Percentiles rank a stretch among this genome's conserved stretches.
phyloP scores from a whole-genome alignment of 1,140 invertebrate species.

The Pantala flavescens region DNA sequence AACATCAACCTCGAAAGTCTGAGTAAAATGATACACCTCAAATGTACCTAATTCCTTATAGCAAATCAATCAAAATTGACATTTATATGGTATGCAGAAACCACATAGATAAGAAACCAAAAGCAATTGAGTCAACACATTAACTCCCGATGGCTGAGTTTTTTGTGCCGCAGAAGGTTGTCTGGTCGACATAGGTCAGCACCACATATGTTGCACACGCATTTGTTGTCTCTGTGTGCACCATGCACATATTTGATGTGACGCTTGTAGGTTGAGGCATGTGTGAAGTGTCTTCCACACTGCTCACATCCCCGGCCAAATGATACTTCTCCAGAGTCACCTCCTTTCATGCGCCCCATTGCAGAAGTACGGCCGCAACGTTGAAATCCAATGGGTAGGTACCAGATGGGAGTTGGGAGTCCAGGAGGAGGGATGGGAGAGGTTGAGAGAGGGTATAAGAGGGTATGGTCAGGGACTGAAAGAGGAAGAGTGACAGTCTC shows the following conservation, averaged over 20 bases:
- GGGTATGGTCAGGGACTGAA: not conserved
- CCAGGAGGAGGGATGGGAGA: not conserved
- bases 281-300: constrained; percentile 12
- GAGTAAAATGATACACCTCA: too few relatives aligned
- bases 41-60: too few relatives aligned
- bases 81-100: not conserved
- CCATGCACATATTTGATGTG: constrained; percentile 14
- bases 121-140: not conserved
- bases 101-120: not conserved
- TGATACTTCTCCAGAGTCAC: not conserved
- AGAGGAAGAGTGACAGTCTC: not conserved
- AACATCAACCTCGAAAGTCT: too few relatives aligned
- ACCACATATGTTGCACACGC: constrained; percentile 3
- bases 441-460: not conserved
- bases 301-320: constrained; percentile 15
- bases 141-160: not conserved
- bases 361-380: not conserved
- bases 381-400: not conserved
- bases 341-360: not conserved
- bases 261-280: not conserved
- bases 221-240: not conserved
- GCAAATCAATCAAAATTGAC: too few relatives aligned
- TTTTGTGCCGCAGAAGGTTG: not conserved
- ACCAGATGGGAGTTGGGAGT: not conserved
- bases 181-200: not conserved